Percentiles rank a stretch among this genome's conserved stretches.
Evolutionary conservation across 1,140 invertebrate species (phyloP).

Genomic region (Calephelis virginiensis): DNA sequence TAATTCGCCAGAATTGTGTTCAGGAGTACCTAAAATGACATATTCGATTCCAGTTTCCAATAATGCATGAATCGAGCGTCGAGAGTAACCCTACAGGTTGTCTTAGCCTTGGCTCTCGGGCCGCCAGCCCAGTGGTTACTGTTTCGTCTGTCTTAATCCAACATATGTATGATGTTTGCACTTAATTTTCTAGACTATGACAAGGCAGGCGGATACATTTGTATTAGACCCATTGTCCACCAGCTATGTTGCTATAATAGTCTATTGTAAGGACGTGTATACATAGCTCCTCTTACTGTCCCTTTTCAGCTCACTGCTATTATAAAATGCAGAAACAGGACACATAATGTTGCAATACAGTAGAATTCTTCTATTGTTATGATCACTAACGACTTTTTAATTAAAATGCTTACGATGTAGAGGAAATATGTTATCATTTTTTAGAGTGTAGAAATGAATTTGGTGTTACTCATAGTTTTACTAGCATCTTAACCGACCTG

Average conservation of each 20-base stretch:
- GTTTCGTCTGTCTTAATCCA: too few relatives aligned
- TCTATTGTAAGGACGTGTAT: slow-evolving; percentile 27
- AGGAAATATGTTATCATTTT: background rate
- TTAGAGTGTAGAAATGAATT: background rate
- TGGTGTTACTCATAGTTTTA: too few relatives aligned
- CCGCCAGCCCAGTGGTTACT: too few relatives aligned
- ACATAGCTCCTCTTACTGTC: slow-evolving; percentile 4
- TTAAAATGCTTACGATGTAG: slow-evolving; percentile 7
- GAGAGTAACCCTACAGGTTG: too few relatives aligned
- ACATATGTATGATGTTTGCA: background rate
- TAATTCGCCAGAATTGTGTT: too few relatives aligned
- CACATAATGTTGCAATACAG: background rate
- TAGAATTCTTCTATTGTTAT: slow-evolving; percentile 4
- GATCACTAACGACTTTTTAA: slow-evolving; percentile 7
- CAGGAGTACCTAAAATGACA: too few relatives aligned
- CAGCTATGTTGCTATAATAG: slow-evolving; percentile 19
- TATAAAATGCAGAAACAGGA: background rate
- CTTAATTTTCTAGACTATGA: slow-evolving; percentile 12
- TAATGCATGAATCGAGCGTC: too few relatives aligned
- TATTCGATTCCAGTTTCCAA: too few relatives aligned
- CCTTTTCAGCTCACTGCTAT: background rate
- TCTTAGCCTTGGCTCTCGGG: too few relatives aligned
- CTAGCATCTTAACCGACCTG: too few relatives aligned
- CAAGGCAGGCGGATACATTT: slow-evolving; percentile 22
- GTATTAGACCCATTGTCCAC: slow-evolving; percentile 29